phyloP scores from a whole-genome alignment of 2,888 invertebrate genomes.

The Molorchus minor region DNA sequence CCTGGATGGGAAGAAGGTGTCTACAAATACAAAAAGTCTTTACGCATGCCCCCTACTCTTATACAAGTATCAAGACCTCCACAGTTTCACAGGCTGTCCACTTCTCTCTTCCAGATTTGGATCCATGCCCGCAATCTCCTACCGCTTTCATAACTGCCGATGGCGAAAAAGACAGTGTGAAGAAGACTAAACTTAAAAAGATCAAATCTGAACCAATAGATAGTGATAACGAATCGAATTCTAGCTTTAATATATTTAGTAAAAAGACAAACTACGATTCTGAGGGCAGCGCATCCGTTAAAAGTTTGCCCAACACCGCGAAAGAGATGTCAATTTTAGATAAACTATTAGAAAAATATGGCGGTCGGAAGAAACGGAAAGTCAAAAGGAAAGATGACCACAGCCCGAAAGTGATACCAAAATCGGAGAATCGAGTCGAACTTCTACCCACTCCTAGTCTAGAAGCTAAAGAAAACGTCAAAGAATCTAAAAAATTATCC shows the following conservation, averaged over 20 bases:
- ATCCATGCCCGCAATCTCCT: slow-evolving; percentile 77
- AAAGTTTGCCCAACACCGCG: slow-evolving; percentile 66
- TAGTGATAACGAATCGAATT: slow-evolving; percentile 75
- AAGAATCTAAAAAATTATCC: slow-evolving; percentile 51
- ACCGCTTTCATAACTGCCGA: slow-evolving; percentile 73
- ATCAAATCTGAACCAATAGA: slow-evolving; percentile 60
- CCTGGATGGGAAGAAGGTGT: slow-evolving; percentile 88
- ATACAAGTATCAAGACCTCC: slow-evolving; percentile 82
- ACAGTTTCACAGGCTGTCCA: slow-evolving; percentile 74
- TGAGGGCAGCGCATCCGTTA: slow-evolving; percentile 75
- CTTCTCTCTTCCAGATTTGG: slow-evolving; percentile 81
- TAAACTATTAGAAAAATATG: slow-evolving; percentile 73
- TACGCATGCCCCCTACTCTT: slow-evolving; percentile 82
- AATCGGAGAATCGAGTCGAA: slow-evolving; percentile 67
- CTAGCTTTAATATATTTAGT: slow-evolving; percentile 66
- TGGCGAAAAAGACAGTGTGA: slow-evolving; percentile 53
- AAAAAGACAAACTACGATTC: slow-evolving; percentile 71
- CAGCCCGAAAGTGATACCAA: slow-evolving; percentile 67
- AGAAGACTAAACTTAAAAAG: slow-evolving; percentile 49
- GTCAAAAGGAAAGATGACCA: slow-evolving; percentile 68
- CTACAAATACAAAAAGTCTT: slow-evolving; percentile 81
- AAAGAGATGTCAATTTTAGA: slow-evolving; percentile 69
- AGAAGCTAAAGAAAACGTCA: slow-evolving; percentile 63
- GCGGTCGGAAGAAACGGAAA: slow-evolving; percentile 66
- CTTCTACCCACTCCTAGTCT: slow-evolving; percentile 74